Evolutionary conservation across 2,797 vertebrate species (phyloP).

Genomic region (Gallinago solitaria): DNA sequence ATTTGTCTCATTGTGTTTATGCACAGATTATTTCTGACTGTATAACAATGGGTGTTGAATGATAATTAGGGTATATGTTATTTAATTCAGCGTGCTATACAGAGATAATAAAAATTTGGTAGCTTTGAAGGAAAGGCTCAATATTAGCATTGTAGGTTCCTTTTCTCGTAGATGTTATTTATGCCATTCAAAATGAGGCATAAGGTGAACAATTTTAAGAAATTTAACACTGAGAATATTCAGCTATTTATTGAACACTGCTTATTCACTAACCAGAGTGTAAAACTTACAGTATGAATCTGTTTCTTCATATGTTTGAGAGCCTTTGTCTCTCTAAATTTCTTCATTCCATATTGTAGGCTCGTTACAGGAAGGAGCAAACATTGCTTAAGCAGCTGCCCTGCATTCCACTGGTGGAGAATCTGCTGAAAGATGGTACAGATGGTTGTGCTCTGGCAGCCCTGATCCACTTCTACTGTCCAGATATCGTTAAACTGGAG

Average conservation of each 20-base stretch:
- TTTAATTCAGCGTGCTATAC: neutral
- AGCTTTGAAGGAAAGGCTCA: neutral
- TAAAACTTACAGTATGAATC: neutral
- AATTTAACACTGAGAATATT: neutral
- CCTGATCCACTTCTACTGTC: conserved; percentile 96
- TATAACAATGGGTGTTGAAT: neutral
- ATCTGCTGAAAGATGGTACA: conserved; percentile 92
- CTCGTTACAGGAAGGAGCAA: conserved; percentile 96
- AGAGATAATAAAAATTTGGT: neutral
- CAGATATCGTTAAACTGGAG: conserved; percentile 85
- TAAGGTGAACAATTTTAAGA: neutral
- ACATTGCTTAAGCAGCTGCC: conserved; percentile 84
- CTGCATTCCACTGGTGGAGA: conserved; percentile 94
- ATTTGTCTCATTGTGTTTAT: neutral
- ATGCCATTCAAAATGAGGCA: neutral
- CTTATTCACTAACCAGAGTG: neutral
- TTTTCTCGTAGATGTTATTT: neutral
- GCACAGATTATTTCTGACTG: neutral
- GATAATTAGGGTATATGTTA: neutral
- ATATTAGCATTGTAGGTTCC: neutral
- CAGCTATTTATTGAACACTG: neutral
- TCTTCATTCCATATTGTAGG: conserved; percentile 72
- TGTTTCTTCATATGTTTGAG: neutral
- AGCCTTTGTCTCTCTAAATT: neutral
- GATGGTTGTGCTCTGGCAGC: conserved; percentile 91